A percentile compares a stretch with the other conserved stretches of the same genome.
Conservation (phyloP, 2,113 vertebrate genomes). For the Mustelus asterias region DNA sequence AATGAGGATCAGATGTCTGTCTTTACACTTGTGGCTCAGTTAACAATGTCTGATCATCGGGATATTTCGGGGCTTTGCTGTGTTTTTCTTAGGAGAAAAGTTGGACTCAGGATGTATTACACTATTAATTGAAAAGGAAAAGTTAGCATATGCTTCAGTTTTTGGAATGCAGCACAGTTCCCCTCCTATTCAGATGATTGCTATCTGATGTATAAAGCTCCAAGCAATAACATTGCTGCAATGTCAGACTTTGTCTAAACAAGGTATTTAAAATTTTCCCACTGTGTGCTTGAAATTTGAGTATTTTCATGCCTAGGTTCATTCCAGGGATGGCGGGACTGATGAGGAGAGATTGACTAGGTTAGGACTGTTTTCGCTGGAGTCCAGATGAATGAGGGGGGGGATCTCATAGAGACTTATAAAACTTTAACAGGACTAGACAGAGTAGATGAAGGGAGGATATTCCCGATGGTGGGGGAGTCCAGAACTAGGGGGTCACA, state of each 20-base stretch:
- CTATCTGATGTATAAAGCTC: not conserved
- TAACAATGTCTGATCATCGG: not conserved
- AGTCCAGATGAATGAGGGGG: too few relatives aligned
- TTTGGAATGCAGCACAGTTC: not conserved
- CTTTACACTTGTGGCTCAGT: not conserved
- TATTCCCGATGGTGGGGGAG: too few relatives aligned
- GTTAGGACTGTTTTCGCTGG: too few relatives aligned
- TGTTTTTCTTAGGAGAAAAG: not conserved
- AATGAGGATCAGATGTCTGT: slow-evolving; percentile 28
- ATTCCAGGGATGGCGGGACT: not conserved
- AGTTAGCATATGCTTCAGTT: not conserved
- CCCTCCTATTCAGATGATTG: not conserved
- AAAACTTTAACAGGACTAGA: too few relatives aligned
- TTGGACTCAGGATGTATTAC: not conserved
- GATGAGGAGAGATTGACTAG: too few relatives aligned
- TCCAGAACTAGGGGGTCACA: too few relatives aligned
- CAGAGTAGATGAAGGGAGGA: too few relatives aligned
- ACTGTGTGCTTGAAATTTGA: not conserved
- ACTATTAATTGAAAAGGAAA: slow-evolving; percentile 3
- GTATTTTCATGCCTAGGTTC: not conserved
- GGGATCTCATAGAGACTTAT: too few relatives aligned
- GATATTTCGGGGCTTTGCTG: not conserved
- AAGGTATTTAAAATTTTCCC: not conserved
- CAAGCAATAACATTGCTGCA: not conserved
- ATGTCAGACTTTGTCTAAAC: not conserved